phyloP scores from a whole-genome alignment of 2,888 invertebrate genomes.

The Lagria hirta region DNA sequence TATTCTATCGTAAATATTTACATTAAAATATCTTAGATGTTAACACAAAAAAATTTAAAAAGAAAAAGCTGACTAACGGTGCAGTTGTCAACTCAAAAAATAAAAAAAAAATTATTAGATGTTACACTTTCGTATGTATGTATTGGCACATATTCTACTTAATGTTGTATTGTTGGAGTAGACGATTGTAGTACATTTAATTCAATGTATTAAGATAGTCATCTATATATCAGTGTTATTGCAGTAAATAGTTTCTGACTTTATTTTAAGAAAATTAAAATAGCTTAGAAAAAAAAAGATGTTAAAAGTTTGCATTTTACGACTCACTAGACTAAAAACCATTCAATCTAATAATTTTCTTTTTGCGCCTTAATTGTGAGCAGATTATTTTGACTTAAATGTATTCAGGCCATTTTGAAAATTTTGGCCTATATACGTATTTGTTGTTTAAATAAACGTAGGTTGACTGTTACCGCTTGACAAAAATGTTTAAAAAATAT shows the following conservation, averaged over 20 bases:
- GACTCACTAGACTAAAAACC: too few relatives aligned
- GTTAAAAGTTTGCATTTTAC: too few relatives aligned
- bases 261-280: too few relatives aligned
- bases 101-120: constrained; percentile 35
- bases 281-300: too few relatives aligned
- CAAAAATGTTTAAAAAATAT: constrained; percentile 26
- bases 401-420: constrained; percentile 30
- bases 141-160: constrained; percentile 37
- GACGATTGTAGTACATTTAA: constrained; percentile 30
- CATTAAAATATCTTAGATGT: constrained; percentile 34
- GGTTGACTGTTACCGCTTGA: constrained; percentile 39
- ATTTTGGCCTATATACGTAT: constrained; percentile 37
- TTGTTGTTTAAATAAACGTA: constrained; percentile 36
- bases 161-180: constrained; percentile 35
- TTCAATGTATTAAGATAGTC: constrained; percentile 34
- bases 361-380: constrained; percentile 29
- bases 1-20: constrained; percentile 32
- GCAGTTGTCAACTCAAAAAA: constrained; percentile 36
- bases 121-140: constrained; percentile 33
- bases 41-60: constrained; percentile 31
- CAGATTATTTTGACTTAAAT: constrained; percentile 27
- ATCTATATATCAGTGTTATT: constrained; percentile 30
- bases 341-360: too few relatives aligned
- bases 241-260: constrained; percentile 24
- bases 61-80: constrained; percentile 36